Evolutionary conservation across 2,888 invertebrate genomes (phyloP).

Genomic region (Fabriciana adippe): DNA sequence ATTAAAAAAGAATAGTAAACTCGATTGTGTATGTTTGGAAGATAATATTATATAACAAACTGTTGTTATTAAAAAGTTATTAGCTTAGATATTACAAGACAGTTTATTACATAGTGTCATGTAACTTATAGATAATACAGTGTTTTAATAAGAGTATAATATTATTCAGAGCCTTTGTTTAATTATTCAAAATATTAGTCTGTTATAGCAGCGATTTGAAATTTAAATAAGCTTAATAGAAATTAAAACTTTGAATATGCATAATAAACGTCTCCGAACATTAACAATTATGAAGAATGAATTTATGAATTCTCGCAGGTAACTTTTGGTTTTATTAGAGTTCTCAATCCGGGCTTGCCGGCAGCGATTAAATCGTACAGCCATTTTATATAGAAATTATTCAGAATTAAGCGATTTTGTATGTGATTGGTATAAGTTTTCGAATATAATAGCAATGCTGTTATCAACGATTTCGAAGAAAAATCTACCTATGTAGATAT

Average conservation of each 20-base stretch:
- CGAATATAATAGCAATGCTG: no score
- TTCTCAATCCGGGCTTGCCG: conserved; percentile 19
- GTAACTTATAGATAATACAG: no score
- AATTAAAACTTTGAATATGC: conserved; percentile 27
- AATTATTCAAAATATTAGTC: conserved; percentile 9
- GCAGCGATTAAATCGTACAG: conserved; percentile 28
- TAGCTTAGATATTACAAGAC: no score
- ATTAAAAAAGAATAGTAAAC: no score
- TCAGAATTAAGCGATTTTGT: conserved; percentile 15
- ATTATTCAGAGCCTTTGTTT: neutral
- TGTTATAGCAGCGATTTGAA: conserved; percentile 21
- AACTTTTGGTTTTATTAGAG: conserved; percentile 18
- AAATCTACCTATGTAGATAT: no score
- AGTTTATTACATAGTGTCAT: no score
- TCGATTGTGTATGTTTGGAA: no score
- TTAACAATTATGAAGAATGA: conserved; percentile 23
- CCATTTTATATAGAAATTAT: conserved; percentile 32
- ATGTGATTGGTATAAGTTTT: neutral
- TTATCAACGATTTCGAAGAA: no score
- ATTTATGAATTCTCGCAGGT: conserved; percentile 17
- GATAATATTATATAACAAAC: no score
- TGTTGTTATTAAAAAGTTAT: no score
- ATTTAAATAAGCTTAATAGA: conserved; percentile 24
- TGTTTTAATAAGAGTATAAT: neutral
- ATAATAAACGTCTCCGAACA: conserved; percentile 21